Conservation (phyloP, 2,797 vertebrate genomes). For the Coccyzus lansbergi region DNA sequence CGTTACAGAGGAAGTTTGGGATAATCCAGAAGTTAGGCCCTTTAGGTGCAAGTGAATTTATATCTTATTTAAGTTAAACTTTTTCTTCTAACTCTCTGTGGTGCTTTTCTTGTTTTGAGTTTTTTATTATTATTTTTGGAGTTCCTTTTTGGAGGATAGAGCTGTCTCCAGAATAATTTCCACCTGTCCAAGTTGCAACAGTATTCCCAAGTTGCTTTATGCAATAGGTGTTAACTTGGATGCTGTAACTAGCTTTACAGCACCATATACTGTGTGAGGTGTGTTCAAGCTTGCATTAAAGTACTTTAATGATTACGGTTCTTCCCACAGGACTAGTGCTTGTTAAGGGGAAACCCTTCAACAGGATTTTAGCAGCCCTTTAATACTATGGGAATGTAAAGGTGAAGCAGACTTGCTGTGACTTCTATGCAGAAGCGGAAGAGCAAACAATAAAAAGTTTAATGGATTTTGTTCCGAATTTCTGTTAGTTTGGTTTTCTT, state of each 20-base stretch:
- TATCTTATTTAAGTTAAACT: neutral
- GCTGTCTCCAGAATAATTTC: neutral
- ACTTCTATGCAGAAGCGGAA: neutral
- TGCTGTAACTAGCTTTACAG: constrained; percentile 29
- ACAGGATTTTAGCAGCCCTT: neutral
- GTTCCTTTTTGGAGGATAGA: neutral
- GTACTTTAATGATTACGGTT: neutral
- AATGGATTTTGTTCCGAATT: neutral
- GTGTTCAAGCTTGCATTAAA: neutral
- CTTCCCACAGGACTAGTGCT: neutral
- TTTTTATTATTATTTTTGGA: neutral
- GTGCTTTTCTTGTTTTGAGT: neutral
- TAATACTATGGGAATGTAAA: neutral
- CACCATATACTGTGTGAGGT: neutral
- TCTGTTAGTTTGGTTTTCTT: neutral
- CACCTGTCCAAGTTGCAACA: neutral
- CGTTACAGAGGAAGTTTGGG: neutral
- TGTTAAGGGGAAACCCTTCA: neutral
- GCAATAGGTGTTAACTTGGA: neutral
- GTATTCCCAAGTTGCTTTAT: neutral
- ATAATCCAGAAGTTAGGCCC: neutral
- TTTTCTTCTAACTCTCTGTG: neutral
- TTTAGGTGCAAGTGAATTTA: neutral
- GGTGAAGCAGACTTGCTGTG: neutral
- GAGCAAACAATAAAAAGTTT: neutral